Evolutionary conservation across 23 tunicate genomes (phyloP).

Genomic region (Diplosoma virens): DNA sequence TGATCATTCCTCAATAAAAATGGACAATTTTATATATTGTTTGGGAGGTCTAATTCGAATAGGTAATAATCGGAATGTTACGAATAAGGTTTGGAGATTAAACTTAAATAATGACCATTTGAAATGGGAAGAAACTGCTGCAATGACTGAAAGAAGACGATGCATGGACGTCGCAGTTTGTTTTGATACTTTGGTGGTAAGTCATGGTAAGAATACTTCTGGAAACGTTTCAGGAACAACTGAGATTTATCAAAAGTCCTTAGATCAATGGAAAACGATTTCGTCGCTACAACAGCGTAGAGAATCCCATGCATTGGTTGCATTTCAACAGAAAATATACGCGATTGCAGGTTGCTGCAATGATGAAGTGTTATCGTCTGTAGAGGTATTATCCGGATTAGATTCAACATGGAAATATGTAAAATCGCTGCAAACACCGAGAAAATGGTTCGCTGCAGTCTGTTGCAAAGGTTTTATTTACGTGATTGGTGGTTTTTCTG

Average conservation of each 20-base stretch:
- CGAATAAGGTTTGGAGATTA: not conserved
- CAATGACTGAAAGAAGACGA: not conserved
- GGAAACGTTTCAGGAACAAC: not conserved
- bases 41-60: not conserved
- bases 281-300: not conserved
- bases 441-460: too few relatives aligned
- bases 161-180: not conserved
- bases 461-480: too few relatives aligned
- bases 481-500: too few relatives aligned
- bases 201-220: not conserved
- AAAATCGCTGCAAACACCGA: too few relatives aligned
- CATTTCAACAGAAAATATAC: not conserved
- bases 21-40: not conserved
- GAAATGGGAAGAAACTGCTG: not conserved
- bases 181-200: not conserved
- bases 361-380: too few relatives aligned
- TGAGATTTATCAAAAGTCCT: not conserved
- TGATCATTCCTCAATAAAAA: not conserved
- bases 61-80: not conserved
- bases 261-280: not conserved
- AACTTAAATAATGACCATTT: not conserved
- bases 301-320: not conserved
- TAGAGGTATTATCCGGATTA: too few relatives aligned
- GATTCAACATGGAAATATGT: too few relatives aligned
- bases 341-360: not conserved